Evolutionary conservation across 2,113 vertebrate genomes (phyloP).

Genomic region (Pardalotus punctatus): DNA sequence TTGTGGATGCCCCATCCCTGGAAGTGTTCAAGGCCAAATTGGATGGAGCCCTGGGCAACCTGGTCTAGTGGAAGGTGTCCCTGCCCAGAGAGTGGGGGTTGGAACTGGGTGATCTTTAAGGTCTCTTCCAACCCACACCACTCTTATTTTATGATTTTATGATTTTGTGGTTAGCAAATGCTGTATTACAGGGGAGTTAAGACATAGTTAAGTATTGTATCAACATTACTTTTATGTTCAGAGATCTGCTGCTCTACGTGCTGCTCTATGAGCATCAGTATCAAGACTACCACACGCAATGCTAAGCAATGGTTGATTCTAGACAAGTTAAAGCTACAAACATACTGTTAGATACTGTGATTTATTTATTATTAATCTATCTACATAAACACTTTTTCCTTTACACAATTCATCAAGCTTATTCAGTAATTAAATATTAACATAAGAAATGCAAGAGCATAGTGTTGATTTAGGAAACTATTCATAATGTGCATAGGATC

Average conservation of each 20-base stretch:
- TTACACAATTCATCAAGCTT: background rate
- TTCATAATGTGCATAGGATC: background rate
- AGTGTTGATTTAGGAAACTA: background rate
- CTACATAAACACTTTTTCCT: background rate
- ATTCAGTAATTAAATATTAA: background rate
- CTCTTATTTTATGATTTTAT: background rate
- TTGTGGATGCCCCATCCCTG: rapidly evolving
- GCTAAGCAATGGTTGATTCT: background rate
- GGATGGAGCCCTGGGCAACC: background rate
- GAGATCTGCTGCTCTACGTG: background rate
- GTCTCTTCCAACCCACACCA: background rate
- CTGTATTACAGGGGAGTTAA: background rate
- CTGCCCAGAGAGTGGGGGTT: background rate
- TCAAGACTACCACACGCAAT: background rate
- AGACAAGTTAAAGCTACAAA: background rate
- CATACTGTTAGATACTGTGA: background rate
- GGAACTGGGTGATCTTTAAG: background rate
- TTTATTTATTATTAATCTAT: background rate
- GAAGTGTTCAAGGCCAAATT: too few relatives aligned
- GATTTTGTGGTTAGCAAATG: background rate
- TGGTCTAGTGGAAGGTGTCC: rapidly evolving
- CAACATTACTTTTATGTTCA: background rate
- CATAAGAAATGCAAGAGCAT: background rate
- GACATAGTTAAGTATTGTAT: background rate
- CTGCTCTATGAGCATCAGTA: background rate